These are phyloP conservation scores for Boulengerochromis microlepis DNA, from an alignment of 2,113 vertebrate genomes.

Conservation along the genomic window DNA sequence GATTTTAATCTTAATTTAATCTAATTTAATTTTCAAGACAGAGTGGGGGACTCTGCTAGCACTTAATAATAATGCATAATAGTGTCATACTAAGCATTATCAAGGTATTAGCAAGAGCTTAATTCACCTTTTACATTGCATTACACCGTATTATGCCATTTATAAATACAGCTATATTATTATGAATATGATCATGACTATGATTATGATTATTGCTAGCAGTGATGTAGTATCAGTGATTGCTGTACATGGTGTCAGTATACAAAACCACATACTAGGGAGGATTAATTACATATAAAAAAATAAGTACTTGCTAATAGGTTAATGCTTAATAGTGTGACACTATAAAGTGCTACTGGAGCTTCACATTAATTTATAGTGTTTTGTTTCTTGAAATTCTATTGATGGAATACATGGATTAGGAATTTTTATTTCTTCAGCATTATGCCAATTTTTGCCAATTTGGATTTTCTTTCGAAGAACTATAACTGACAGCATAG, in stretches of 20 bases:
- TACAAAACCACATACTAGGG: background rate
- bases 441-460: background rate
- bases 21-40: background rate
- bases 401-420: background rate
- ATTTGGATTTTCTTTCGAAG: accelerated
- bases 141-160: background rate
- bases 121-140: accelerated
- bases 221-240: background rate
- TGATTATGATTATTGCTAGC: accelerated
- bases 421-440: background rate
- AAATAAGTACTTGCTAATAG: background rate
- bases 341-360: background rate
- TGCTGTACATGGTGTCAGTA: background rate
- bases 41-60: background rate
- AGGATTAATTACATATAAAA: background rate
- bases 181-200: background rate
- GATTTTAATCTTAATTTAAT: background rate
- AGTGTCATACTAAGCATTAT: background rate
- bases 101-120: background rate
- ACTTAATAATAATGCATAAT: background rate
- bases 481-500: background rate
- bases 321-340: background rate
- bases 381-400: background rate
- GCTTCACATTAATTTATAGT: background rate
- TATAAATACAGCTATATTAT: background rate